Percentiles rank a stretch among this genome's conserved stretches.
These are phyloP conservation scores for Philonicus albiceps DNA, from an alignment of 2,888 invertebrate species.

Conservation along the genomic window DNA sequence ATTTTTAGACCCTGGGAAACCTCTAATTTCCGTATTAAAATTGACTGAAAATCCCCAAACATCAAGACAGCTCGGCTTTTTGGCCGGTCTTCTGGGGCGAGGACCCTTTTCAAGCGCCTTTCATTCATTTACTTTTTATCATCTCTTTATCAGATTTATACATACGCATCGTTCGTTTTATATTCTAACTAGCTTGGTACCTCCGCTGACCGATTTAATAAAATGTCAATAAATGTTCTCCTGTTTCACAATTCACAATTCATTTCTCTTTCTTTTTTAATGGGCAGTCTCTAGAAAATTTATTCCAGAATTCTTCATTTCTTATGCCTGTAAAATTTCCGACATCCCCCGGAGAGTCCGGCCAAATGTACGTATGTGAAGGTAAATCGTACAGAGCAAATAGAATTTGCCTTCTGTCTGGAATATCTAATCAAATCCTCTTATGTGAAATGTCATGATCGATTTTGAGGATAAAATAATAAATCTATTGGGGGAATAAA, in stretches of 20 bases:
- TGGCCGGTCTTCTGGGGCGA: neutral
- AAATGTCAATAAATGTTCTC: neutral
- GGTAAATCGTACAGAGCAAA: neutral
- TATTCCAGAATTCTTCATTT: neutral
- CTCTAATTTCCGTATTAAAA: neutral
- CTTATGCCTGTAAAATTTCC: neutral
- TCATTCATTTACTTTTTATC: neutral
- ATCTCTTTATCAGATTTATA: neutral
- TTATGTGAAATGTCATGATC: neutral
- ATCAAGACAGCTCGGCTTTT: neutral
- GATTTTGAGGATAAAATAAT: conserved; percentile 20
- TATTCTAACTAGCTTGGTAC: neutral
- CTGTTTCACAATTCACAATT: neutral
- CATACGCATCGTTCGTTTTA: neutral
- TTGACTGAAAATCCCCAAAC: neutral
- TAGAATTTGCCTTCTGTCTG: neutral
- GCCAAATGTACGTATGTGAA: neutral
- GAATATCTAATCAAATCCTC: neutral
- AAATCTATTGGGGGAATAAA: neutral
- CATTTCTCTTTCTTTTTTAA: neutral
- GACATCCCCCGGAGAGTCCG: neutral
- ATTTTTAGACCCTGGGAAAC: neutral
- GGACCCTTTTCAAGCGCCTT: neutral
- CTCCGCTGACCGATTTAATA: neutral
- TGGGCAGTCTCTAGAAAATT: neutral